phyloP scores from a whole-genome alignment of 2,113 vertebrate species.

The Athene cunicularia region DNA sequence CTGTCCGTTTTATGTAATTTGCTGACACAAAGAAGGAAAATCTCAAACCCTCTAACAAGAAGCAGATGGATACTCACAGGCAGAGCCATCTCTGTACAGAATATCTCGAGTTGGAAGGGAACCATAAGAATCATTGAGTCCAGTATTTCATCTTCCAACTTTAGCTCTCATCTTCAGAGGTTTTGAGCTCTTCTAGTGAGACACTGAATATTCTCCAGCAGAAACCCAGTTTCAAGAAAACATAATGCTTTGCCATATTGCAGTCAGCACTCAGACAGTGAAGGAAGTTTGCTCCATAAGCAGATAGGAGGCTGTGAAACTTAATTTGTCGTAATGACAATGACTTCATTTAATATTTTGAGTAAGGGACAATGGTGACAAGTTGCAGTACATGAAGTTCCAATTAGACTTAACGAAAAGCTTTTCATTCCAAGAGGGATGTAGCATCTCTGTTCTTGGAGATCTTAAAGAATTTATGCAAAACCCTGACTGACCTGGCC shows the following conservation, averaged over 20 bases:
- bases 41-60: rapidly evolving
- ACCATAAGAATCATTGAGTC: background rate
- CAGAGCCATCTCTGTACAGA: background rate
- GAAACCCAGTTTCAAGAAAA: background rate
- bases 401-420: background rate
- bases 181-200: background rate
- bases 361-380: background rate
- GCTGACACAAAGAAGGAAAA: background rate
- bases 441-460: background rate
- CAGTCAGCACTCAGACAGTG: background rate
- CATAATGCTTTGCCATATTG: background rate
- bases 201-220: background rate
- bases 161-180: background rate
- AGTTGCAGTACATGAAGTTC: background rate
- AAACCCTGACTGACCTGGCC: background rate
- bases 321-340: background rate
- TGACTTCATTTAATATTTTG: background rate
- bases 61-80: background rate
- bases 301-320: background rate
- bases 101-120: background rate
- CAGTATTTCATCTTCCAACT: background rate
- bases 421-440: background rate
- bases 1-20: background rate
- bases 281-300: background rate
- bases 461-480: background rate